These are phyloP conservation scores for Cloeon dipterum DNA, from an alignment of 2,888 invertebrate genomes.

Conservation along the genomic window DNA sequence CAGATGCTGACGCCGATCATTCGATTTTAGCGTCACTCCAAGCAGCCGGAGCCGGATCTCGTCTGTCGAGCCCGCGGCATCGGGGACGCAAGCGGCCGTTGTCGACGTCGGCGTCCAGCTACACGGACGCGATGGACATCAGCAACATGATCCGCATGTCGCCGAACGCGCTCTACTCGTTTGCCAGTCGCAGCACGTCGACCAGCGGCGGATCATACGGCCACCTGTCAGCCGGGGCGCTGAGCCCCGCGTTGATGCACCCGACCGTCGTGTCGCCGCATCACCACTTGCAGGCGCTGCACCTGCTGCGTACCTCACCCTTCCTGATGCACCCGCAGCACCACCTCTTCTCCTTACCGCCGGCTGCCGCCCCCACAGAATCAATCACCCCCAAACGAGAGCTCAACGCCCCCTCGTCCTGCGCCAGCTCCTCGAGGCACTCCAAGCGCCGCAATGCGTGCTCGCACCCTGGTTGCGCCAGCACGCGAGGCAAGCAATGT, in stretches of 20 bases:
- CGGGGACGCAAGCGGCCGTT: conserved; percentile 73
- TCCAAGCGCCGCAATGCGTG: background rate
- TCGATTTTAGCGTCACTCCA: no score
- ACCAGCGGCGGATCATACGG: conserved; percentile 85
- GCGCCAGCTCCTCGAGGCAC: background rate
- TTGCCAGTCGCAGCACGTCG: conserved; percentile 65
- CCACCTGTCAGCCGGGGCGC: conserved; percentile 72
- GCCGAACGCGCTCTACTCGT: conserved; percentile 67
- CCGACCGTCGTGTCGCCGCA: conserved; percentile 21
- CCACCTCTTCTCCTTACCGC: background rate
- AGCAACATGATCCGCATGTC: conserved; percentile 91
- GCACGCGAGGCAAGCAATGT: background rate
- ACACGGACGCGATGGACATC: conserved; percentile 86
- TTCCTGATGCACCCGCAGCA: background rate
- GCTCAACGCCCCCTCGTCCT: background rate
- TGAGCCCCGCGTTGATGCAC: conserved; percentile 31
- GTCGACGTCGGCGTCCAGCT: conserved; percentile 83
- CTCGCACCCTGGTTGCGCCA: background rate
- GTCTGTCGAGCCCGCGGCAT: conserved; percentile 43
- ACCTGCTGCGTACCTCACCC: conserved; percentile 31
- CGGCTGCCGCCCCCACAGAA: conserved; percentile 7
- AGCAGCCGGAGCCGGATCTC: conserved; percentile 24
- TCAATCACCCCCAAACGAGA: conserved; percentile 6
- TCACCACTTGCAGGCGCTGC: conserved; percentile 43
- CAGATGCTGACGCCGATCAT: no score